phyloP scores from a whole-genome alignment of 1,140 invertebrate genomes.

The Drosophila bocqueti region DNA sequence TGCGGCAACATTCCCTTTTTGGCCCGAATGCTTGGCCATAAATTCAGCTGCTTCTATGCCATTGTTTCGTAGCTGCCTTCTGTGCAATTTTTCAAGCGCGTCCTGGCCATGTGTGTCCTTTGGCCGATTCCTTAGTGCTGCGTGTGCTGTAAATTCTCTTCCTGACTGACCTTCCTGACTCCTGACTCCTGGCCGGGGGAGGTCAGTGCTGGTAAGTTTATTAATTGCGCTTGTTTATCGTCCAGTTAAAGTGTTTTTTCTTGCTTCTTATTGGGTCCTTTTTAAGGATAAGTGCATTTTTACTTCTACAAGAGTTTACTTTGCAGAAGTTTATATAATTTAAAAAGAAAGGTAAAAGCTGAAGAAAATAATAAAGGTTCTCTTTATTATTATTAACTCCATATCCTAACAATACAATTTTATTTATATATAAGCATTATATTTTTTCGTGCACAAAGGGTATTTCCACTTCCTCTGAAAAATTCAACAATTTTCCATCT shows the following conservation, averaged over 20 bases:
- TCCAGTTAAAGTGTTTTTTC: conserved; percentile 56
- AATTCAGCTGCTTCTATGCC: conserved; percentile 57
- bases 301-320: not conserved
- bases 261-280: not conserved
- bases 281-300: not conserved
- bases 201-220: conserved; percentile 71
- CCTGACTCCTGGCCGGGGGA: conserved; percentile 23
- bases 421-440: too few relatives aligned
- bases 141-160: conserved; percentile 59
- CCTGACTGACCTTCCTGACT: conserved; percentile 28
- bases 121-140: conserved; percentile 30
- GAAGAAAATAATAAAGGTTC: too few relatives aligned
- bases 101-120: conserved; percentile 59
- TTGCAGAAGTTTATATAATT: not conserved
- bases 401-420: too few relatives aligned
- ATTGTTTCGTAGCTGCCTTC: conserved; percentile 58
- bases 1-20: conserved; percentile 54
- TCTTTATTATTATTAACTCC: too few relatives aligned
- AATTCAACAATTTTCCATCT: not conserved
- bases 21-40: conserved; percentile 75
- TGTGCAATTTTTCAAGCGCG: conserved; percentile 74
- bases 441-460: not conserved
- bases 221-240: conserved; percentile 82
- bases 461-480: not conserved
- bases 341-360: too few relatives aligned